Base-by-base conservation (phyloP, 1,140 invertebrate species). In the Adoxophyes honmai region DNA sequence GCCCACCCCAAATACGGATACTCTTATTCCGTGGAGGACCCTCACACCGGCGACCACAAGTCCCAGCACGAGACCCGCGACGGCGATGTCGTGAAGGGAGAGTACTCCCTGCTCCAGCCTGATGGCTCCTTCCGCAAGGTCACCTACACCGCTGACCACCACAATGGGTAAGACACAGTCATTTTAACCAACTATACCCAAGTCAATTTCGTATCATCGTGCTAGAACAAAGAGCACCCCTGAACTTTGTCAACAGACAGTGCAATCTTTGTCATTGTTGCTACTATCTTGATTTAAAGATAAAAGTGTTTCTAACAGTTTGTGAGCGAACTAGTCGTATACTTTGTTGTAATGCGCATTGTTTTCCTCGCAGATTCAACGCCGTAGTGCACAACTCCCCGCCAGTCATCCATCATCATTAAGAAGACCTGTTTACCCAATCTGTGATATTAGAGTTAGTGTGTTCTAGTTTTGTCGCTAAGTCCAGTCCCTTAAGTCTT, bases 11-110 rank as follows among this genome's bases (percentile, higher is more conserved):
- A 89, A 73, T 90, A 90, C 65, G 75, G 76, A 7, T 89, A 88
- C 75, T 80, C 86, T 4, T 89, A 90, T 72, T 88, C 82, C 37
- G 87, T 89, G 11, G 84, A 89, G 39, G 89, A 90, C 68, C 78
- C 82, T 33, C 86, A 90, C 63, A 90, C 89, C 33, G 87, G 87
- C 9, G 88, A 90, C 73, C 75, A 87, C 67, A 90, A 90, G 66
- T 81, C 78, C 58, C 90, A 90, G 64, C 81, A 89, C 68, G 90
- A 91, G 65, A 70, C 68, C 4, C 77, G 89, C 21, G 89, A 90
- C 57, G 89, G 89, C 37, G 89, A 89, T 18, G 78, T 87, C 5
- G 85, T 90, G 8, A 89, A 90, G 69, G 90, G 90, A 42, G 81
- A 88, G 57, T 86, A 86, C 69, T 85, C 81, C 7, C 69, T 86